A percentile compares a stretch with the other conserved stretches of the same genome.
Evolutionary conservation across 35 echinoderm and acorn worm species (phyloP).

Genomic region (Ophioderma brevispina): DNA sequence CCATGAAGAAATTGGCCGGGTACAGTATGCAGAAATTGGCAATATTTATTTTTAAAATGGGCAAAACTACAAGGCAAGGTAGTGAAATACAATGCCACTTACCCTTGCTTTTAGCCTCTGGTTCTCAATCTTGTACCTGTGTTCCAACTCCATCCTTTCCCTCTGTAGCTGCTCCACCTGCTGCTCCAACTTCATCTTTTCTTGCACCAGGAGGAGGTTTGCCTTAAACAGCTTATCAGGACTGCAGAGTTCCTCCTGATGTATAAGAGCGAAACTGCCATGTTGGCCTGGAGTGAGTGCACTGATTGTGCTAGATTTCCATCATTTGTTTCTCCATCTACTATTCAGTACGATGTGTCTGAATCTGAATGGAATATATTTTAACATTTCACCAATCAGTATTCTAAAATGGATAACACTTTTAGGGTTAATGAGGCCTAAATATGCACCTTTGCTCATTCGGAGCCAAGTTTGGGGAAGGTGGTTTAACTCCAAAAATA

Average conservation of each 20-base stretch:
- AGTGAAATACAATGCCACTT: not conserved
- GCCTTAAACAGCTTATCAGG: not conserved
- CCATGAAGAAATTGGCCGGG: too few relatives aligned
- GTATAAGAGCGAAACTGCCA: not conserved
- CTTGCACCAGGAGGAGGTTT: slow-evolving; percentile 10
- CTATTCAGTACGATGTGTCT: slow-evolving; percentile 35
- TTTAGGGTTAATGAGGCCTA: too few relatives aligned
- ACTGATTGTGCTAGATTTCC: not conserved
- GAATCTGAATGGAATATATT: not conserved
- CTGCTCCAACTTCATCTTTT: slow-evolving; percentile 30
- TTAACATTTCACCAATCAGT: too few relatives aligned
- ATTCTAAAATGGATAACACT: too few relatives aligned
- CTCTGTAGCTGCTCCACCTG: not conserved
- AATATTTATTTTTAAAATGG: not conserved
- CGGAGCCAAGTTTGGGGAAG: too few relatives aligned
- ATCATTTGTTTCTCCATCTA: slow-evolving; percentile 17
- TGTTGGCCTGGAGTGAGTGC: not conserved
- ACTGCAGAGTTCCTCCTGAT: not conserved
- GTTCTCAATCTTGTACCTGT: slow-evolving; percentile 6
- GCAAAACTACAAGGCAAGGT: too few relatives aligned
- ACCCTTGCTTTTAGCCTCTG: slow-evolving; percentile 26
- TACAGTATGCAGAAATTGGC: too few relatives aligned
- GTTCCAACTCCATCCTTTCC: slow-evolving; percentile 4
- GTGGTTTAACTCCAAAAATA: too few relatives aligned
- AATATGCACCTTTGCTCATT: too few relatives aligned